phyloP scores from a whole-genome alignment of 2,113 vertebrate genomes.

The Rhinolophus sinicus region DNA sequence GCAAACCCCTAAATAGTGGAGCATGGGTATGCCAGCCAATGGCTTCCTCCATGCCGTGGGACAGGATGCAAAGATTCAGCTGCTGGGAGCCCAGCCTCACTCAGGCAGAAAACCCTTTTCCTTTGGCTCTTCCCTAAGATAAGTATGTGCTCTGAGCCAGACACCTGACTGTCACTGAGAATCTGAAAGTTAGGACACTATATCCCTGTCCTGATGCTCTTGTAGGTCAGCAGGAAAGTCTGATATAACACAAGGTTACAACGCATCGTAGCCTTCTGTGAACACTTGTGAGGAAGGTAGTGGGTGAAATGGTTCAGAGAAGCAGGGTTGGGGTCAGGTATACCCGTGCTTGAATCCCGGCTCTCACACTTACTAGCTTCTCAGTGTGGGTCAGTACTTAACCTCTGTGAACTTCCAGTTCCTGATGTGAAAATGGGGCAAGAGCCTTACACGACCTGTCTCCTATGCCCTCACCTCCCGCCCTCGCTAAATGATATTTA shows the following conservation, averaged over 20 bases:
- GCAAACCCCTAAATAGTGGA: not conserved
- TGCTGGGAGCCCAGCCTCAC: no score
- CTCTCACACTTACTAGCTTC: not conserved
- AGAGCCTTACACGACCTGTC: not conserved
- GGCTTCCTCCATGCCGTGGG: fast-evolving
- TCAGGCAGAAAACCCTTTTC: not conserved
- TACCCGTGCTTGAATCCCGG: not conserved
- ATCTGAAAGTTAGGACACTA: not conserved
- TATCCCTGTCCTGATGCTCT: not conserved
- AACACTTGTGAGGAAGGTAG: not conserved
- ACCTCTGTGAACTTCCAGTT: not conserved
- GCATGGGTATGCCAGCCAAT: fast-evolving
- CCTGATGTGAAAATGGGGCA: not conserved
- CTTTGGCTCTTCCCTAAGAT: not conserved
- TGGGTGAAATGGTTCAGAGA: not conserved
- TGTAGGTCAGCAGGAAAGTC: fast-evolving
- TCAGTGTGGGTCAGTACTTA: not conserved
- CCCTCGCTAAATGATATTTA: not conserved
- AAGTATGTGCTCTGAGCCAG: not conserved
- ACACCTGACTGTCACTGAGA: not conserved
- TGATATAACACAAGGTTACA: fast-evolving
- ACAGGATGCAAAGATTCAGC: not conserved
- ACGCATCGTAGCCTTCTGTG: not conserved
- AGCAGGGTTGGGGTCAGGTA: not conserved
- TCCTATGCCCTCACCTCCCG: not conserved